phyloP scores from a whole-genome alignment of 2,888 invertebrate genomes.

The Desoria tigrina region DNA sequence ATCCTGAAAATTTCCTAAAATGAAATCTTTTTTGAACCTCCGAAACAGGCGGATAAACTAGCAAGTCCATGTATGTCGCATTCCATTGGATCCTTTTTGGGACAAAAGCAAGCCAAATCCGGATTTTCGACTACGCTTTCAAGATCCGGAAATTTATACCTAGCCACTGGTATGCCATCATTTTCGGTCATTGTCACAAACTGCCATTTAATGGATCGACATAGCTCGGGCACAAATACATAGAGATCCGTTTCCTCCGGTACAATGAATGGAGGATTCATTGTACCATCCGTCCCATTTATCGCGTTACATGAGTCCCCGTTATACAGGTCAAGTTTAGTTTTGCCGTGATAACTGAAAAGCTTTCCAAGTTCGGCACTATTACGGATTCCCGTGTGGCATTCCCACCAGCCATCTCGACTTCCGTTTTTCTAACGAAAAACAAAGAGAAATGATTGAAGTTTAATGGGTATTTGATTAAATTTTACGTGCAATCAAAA shows the following conservation, averaged over 20 bases:
- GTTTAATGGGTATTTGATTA: too few species aligned
- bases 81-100: constrained; percentile 10
- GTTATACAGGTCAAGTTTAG: constrained; percentile 27
- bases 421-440: constrained; percentile 39
- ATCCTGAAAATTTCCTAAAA: not conserved
- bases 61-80: constrained; percentile 35
- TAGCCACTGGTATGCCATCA: constrained; percentile 27
- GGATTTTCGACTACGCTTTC: constrained; percentile 28
- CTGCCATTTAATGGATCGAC: constrained; percentile 32
- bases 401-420: constrained; percentile 36
- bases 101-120: constrained; percentile 35
- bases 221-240: constrained; percentile 31
- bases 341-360: constrained; percentile 25
- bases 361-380: constrained; percentile 29
- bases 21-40: constrained; percentile 23
- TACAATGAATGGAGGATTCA: constrained; percentile 39
- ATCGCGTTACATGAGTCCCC: constrained; percentile 40
- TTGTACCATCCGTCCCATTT: constrained; percentile 42
- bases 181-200: constrained; percentile 18
- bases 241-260: constrained; percentile 27
- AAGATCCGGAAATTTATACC: constrained; percentile 34
- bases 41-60: constrained; percentile 27
- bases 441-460: not conserved
- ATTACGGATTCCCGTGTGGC: constrained; percentile 27
- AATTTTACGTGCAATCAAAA: too few species aligned